Conservation (phyloP, 2,797 vertebrate genomes). For the Limosa lapponica region DNA sequence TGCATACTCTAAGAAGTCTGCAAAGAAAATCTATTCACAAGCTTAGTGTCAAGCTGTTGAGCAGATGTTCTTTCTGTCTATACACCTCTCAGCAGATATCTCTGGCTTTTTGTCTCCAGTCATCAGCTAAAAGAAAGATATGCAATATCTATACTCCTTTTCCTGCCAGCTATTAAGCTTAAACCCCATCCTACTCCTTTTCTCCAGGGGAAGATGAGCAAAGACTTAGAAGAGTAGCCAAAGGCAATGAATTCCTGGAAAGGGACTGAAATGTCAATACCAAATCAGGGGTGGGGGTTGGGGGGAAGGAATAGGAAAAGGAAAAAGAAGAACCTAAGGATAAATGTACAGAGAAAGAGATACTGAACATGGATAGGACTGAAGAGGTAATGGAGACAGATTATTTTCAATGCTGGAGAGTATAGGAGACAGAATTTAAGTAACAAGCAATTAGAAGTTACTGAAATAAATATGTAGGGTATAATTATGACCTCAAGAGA, state of each 20-base stretch:
- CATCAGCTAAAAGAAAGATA: slow-evolving; percentile 22
- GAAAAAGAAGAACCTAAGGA: background rate
- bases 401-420: background rate
- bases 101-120: background rate
- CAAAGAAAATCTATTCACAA: slow-evolving; percentile 2
- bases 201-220: background rate
- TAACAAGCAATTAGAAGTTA: background rate
- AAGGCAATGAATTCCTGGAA: background rate
- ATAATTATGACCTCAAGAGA: background rate
- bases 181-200: background rate
- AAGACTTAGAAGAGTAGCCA: slow-evolving; percentile 11
- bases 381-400: background rate
- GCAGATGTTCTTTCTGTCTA: background rate
- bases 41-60: slow-evolving; percentile 17
- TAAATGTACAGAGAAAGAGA: background rate
- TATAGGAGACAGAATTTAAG: background rate
- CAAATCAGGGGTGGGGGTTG: background rate
- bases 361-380: background rate
- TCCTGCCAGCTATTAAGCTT: background rate
- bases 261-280: background rate
- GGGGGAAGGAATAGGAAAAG: background rate
- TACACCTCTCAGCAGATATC: background rate
- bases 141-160: background rate
- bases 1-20: background rate
- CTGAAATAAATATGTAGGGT: background rate